phyloP scores from a whole-genome alignment of 92 coral and sea anemone species.

The Diadumene lineata region DNA sequence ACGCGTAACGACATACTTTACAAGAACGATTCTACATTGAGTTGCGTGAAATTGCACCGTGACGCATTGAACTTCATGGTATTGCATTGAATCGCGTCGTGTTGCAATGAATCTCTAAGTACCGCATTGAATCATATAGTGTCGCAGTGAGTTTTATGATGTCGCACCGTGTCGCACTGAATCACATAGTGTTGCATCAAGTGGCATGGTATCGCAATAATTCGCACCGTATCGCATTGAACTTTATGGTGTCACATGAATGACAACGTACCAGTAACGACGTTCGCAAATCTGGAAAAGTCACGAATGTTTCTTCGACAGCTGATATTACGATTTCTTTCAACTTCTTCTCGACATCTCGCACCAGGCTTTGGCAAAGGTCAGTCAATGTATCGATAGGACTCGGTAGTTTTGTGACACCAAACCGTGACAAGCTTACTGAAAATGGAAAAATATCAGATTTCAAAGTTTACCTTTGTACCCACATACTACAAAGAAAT shows the following conservation, averaged over 20 bases:
- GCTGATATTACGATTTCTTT: slow-evolving; percentile 51
- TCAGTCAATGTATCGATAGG: slow-evolving; percentile 59
- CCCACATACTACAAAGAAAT: too few relatives aligned
- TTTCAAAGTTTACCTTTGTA: too few relatives aligned
- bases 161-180: not conserved
- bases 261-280: slow-evolving; percentile 40
- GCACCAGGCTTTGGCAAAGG: slow-evolving; percentile 43
- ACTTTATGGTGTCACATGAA: not conserved
- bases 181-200: not conserved
- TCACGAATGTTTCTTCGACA: slow-evolving; percentile 28
- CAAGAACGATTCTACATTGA: too few relatives aligned
- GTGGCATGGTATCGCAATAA: not conserved
- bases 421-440: too few relatives aligned
- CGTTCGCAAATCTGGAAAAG: slow-evolving; percentile 53
- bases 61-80: too few relatives aligned
- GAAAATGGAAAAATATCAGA: too few relatives aligned
- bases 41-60: too few relatives aligned
- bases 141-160: not conserved
- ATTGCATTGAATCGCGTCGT: too few relatives aligned
- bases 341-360: slow-evolving; percentile 52
- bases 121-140: not conserved
- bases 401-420: slow-evolving; percentile 9
- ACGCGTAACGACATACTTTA: too few relatives aligned
- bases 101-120: not conserved
- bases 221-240: not conserved